A percentile compares a stretch with the other conserved stretches of the same genome.
Evolutionary conservation across 1,140 invertebrate genomes (phyloP).

Genomic region (Hermetia illucens): DNA sequence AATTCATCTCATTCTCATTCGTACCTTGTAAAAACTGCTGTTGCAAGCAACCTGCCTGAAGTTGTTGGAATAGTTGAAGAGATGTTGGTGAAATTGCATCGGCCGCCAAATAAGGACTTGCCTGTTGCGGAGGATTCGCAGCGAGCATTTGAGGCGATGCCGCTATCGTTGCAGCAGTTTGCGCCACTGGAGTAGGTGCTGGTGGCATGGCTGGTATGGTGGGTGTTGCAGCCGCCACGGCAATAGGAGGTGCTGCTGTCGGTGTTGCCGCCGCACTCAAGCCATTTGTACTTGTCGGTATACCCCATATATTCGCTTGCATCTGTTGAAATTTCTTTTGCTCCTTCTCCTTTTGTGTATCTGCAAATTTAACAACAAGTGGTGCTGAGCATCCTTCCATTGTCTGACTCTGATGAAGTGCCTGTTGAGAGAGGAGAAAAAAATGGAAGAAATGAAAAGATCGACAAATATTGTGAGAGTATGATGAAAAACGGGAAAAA

Average conservation of each 20-base stretch:
- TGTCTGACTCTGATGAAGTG: slow-evolving; percentile 93
- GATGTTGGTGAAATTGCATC: slow-evolving; percentile 43
- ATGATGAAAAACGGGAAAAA: no score
- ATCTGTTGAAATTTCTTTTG: slow-evolving; percentile 87
- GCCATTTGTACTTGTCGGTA: slow-evolving; percentile 39
- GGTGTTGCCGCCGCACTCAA: slow-evolving; percentile 41
- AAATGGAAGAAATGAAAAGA: no score
- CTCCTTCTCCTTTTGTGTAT: slow-evolving; percentile 97
- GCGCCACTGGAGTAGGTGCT: slow-evolving; percentile 12
- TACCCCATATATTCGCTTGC: slow-evolving; percentile 66
- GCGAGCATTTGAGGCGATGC: slow-evolving; percentile 8
- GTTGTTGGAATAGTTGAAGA: slow-evolving; percentile 59
- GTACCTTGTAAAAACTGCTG: slow-evolving; percentile 49
- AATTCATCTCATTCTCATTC: no score
- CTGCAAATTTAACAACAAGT: slow-evolving; percentile 95
- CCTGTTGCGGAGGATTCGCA: slow-evolving; percentile 19
- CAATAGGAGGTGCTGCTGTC: slow-evolving; percentile 31
- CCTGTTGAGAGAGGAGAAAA: slow-evolving; percentile 27
- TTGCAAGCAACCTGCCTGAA: slow-evolving; percentile 58
- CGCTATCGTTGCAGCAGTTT: slow-evolving; percentile 9
- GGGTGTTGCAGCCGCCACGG: slow-evolving; percentile 4
- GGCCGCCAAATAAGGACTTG: slow-evolving; percentile 32
- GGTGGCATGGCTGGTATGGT: background rate
- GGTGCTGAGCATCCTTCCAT: slow-evolving; percentile 98
- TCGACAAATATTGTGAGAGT: no score